Conservation (phyloP, 2,797 vertebrate genomes). For the Alcedo atthis region DNA sequence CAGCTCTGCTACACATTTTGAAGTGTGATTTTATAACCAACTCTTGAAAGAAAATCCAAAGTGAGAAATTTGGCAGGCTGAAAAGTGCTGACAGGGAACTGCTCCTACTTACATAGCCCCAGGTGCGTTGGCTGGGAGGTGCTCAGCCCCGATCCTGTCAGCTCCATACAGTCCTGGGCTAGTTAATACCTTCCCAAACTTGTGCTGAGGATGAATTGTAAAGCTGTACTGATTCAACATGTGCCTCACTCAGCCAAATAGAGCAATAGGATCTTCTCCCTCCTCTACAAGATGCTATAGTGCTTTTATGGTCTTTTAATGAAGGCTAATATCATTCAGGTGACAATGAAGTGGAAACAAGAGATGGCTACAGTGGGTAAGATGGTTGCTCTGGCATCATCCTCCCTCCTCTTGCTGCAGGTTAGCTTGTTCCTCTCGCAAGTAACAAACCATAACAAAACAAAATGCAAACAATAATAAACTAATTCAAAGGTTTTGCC, state of each 20-base stretch:
- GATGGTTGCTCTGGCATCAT: not conserved
- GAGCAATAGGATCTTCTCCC: too few relatives aligned
- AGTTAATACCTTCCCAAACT: not conserved
- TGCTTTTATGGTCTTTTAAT: not conserved
- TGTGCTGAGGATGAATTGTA: accelerated
- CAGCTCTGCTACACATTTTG: accelerated
- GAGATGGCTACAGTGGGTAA: not conserved
- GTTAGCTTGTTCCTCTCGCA: not conserved
- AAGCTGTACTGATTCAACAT: not conserved
- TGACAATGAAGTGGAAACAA: not conserved
- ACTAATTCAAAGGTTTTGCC: not conserved
- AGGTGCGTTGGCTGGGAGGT: accelerated
- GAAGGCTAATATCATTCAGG: not conserved
- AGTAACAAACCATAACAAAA: not conserved
- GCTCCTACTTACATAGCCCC: not conserved
- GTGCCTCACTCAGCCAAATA: not conserved
- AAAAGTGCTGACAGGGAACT: not conserved
- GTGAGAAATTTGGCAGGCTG: not conserved
- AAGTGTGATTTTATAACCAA: not conserved
- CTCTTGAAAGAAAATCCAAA: not conserved
- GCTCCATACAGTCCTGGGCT: accelerated
- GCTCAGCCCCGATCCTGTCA: accelerated
- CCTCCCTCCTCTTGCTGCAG: not conserved
- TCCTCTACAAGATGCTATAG: not conserved
- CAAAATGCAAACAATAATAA: not conserved